phyloP scores from a whole-genome alignment of 2,113 vertebrate genomes.

The Gambusia holbrooki region DNA sequence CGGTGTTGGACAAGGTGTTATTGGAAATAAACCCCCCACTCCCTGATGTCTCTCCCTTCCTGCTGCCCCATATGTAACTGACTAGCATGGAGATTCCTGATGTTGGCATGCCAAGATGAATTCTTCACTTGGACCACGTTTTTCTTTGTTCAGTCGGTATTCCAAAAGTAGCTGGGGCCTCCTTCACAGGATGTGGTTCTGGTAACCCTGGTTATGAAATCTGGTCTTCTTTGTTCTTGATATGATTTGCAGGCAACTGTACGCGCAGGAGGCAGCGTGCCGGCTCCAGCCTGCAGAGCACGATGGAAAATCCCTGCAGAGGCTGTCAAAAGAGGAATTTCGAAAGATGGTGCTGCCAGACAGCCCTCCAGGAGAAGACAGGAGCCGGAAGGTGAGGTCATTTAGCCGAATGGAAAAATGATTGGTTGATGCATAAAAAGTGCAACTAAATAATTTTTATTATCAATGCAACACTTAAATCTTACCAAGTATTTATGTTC shows the following conservation, averaged over 20 bases:
- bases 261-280: constrained; percentile 81
- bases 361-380: constrained; percentile 84
- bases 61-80: constrained; percentile 25
- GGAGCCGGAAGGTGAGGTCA: constrained; percentile 87
- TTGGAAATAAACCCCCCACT: constrained; percentile 5
- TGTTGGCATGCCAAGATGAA: constrained; percentile 50
- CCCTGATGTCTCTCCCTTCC: constrained; percentile 29
- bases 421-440: not conserved
- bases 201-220: constrained; percentile 41
- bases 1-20: constrained; percentile 7
- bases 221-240: constrained; percentile 52
- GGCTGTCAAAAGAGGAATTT: constrained; percentile 91
- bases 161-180: constrained; percentile 39
- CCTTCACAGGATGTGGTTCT: constrained; percentile 7
- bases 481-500: too few species aligned
- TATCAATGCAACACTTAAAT: too few species aligned
- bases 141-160: constrained; percentile 41
- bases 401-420: not conserved
- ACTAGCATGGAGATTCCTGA: constrained; percentile 41
- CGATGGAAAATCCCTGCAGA: constrained; percentile 82
- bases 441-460: not conserved
- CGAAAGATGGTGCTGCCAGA: constrained; percentile 89
- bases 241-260: constrained; percentile 81
- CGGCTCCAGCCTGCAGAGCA: constrained; percentile 78
- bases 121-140: constrained; percentile 20